Percentiles rank a stretch among this genome's conserved stretches.
These are phyloP conservation scores for Drosophila heteroneura DNA, from an alignment of 2,888 invertebrate species.

Conservation along the genomic window DNA sequence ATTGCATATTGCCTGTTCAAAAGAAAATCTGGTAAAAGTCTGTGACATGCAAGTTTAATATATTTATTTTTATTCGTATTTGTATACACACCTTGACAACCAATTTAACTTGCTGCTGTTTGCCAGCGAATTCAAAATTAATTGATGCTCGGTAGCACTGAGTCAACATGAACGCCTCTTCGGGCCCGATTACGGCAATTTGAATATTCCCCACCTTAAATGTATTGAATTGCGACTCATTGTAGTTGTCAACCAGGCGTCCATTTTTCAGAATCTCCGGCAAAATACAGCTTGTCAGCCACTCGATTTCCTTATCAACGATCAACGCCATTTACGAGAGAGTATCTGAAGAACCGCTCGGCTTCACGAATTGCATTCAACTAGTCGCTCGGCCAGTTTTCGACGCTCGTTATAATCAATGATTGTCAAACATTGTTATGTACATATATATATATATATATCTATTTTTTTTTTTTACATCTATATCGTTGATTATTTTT, in stretches of 20 bases:
- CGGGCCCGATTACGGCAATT: constrained; percentile 64
- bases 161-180: constrained; percentile 82
- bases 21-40: background rate
- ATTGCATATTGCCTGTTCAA: background rate
- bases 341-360: constrained; percentile 16
- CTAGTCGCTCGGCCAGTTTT: constrained; percentile 7
- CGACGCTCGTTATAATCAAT: constrained; percentile 9
- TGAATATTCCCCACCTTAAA: constrained; percentile 60
- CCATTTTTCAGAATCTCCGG: constrained; percentile 64
- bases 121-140: constrained; percentile 57
- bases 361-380: constrained; percentile 16
- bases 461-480: background rate
- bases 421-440: background rate
- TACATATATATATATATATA: background rate
- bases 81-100: constrained; percentile 76
- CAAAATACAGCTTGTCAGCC: constrained; percentile 60
- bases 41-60: background rate
- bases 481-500: too few relatives aligned
- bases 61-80: background rate
- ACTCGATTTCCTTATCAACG: constrained; percentile 60
- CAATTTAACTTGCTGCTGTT: constrained; percentile 41
- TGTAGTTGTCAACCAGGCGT: constrained; percentile 48
- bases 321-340: constrained; percentile 36
- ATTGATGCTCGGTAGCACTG: constrained; percentile 75
- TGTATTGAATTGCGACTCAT: constrained; percentile 23